These are phyloP conservation scores for Porites divaricata DNA, from an alignment of 92 coral and sea anemone genomes.

Conservation along the genomic window DNA sequence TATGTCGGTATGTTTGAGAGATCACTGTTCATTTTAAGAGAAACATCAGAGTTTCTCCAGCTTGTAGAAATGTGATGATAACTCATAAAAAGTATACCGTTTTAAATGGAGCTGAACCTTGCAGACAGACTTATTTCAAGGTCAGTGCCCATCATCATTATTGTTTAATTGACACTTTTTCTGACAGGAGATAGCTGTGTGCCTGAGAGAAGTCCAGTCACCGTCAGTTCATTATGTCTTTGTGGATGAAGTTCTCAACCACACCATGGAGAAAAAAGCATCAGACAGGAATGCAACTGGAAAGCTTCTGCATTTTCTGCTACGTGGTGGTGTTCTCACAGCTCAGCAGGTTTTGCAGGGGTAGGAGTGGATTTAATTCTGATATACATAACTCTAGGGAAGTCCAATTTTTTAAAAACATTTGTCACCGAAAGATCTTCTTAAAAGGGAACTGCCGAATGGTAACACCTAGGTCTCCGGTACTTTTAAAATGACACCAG, in stretches of 20 bases:
- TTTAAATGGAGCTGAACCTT: too few species aligned
- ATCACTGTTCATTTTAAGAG: too few species aligned
- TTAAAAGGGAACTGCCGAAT: too few species aligned
- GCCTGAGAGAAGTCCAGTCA: slow-evolving; percentile 80
- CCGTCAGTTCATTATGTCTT: slow-evolving; percentile 73
- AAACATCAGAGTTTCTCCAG: too few species aligned
- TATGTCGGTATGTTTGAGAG: slow-evolving; percentile 53
- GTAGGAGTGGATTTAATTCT: slow-evolving; percentile 47
- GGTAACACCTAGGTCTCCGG: too few species aligned
- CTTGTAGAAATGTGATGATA: too few species aligned
- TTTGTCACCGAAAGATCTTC: too few species aligned
- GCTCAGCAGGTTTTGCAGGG: slow-evolving; percentile 75
- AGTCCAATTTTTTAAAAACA: too few species aligned
- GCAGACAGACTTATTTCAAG: background rate
- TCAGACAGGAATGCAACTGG: slow-evolving; percentile 75
- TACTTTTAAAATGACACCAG: too few species aligned
- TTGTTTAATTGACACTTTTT: background rate
- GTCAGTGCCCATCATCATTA: background rate
- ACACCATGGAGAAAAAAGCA: slow-evolving; percentile 63
- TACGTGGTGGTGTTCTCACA: slow-evolving; percentile 59
- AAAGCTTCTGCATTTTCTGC: slow-evolving; percentile 55
- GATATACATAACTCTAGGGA: too few species aligned
- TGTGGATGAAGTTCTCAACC: slow-evolving; percentile 70
- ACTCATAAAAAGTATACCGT: too few species aligned
- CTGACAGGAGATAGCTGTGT: slow-evolving; percentile 74